These are phyloP conservation scores for Holothuria scabra DNA, from an alignment of 53 echinoderm and acorn worm species.

Conservation along the genomic window DNA sequence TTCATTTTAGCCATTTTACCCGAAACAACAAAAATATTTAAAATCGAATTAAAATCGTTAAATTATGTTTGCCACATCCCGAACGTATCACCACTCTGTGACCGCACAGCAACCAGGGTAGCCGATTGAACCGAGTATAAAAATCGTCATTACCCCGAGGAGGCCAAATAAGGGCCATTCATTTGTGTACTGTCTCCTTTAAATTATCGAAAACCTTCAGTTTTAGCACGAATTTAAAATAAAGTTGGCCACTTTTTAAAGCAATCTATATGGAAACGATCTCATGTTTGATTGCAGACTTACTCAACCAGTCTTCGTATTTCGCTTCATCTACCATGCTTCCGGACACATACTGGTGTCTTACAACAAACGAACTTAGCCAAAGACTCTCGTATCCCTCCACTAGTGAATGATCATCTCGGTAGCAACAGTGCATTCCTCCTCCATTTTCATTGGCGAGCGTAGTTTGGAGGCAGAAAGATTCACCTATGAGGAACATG, in stretches of 20 bases:
- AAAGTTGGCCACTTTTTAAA: no score
- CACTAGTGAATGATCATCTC: constrained; percentile 82
- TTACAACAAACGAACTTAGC: constrained; percentile 60
- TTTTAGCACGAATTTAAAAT: no score
- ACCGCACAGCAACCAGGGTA: no score
- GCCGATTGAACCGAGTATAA: no score
- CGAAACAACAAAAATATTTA: background rate
- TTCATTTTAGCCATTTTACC: background rate
- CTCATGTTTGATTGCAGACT: background rate
- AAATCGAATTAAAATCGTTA: no score
- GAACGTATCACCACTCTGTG: no score
- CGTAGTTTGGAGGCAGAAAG: constrained; percentile 76
- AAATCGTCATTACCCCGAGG: no score
- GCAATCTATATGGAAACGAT: no score
- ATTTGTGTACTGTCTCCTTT: no score
- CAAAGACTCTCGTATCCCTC: constrained; percentile 64
- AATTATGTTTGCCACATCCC: no score
- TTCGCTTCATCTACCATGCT: constrained; percentile 32
- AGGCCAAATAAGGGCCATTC: no score
- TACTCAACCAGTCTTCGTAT: constrained; percentile 57
- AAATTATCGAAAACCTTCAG: no score
- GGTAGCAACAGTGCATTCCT: constrained; percentile 86
- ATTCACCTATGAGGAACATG: constrained; percentile 33
- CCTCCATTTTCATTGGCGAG: constrained; percentile 55
- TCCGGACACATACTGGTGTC: constrained; percentile 59